Evolutionary conservation across 1,140 invertebrate genomes (phyloP), one percentile per base, ranked within the genome.

Genomic region (Mercenaria mercenaria): DNA sequence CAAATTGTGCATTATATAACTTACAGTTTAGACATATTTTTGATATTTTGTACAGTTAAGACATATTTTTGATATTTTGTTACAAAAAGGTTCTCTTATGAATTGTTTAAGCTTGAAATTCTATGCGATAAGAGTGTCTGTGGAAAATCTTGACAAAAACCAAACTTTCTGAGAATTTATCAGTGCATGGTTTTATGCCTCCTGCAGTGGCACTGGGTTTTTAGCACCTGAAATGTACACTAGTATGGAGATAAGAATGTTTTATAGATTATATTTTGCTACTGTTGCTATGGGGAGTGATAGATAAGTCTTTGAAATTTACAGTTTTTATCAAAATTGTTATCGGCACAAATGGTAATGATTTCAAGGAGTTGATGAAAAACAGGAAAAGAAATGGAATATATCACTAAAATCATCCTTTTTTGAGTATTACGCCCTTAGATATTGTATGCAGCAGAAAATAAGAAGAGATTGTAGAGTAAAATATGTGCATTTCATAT

Each of bases 271-370:
- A 79, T 79, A 56, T 87, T 76, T 76, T 59, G 34, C 85, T 61
- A 50, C 56, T 59, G 69, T 87, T 87, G 32, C 85, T 52, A 87
- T 87, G 85, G 85, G 26, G 72, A 87, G 39, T 79, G 43, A 76
- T 59, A 64, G 85, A 87, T 87, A 87, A 87, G 34, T 79, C 72
- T 79, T 87, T 87, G 85, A 87, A 87, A 64, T 87, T 87, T 79
- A 87, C 74, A 64, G 2, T 77, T 87, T 87, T 79, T 87, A 87
- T 87, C 85, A 61, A 87, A 59, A 59, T 74, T 47, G 6, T 77
- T 87, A 87, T 87, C 85, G 47, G 56, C 56, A 41, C 23, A 79
- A 79, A 50, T 32, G 59, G 85, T 64, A 77, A 87, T 61, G 74
- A 47, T 87, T 87, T 87, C 72, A 61, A 64, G 74, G 32, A 64